These are phyloP conservation scores for Odontamblyopus rebecca DNA, from an alignment of 2,797 vertebrate genomes.

Conservation along the genomic window DNA sequence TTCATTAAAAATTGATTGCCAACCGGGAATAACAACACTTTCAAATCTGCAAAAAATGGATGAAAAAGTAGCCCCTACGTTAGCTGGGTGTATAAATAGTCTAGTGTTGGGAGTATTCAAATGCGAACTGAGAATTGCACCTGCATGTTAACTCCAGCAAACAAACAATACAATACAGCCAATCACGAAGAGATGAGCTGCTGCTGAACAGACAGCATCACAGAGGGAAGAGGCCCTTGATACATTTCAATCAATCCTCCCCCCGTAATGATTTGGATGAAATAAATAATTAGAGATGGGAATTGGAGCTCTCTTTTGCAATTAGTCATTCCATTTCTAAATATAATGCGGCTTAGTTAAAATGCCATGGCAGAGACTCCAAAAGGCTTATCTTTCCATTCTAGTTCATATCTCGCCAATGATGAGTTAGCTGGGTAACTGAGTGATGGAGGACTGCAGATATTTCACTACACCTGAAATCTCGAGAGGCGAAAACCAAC, in stretches of 20 bases:
- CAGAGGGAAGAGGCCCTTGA: conserved; percentile 18
- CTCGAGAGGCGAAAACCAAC: background rate
- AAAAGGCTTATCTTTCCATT: conserved; percentile 36
- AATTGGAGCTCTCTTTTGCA: conserved; percentile 72
- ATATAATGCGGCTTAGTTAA: conserved; percentile 69
- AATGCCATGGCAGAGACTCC: conserved; percentile 61
- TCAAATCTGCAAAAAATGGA: conserved; percentile 38
- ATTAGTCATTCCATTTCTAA: conserved; percentile 72
- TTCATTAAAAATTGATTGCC: conserved; percentile 68
- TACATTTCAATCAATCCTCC: conserved; percentile 58
- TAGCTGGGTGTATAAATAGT: conserved; percentile 36
- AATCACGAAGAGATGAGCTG: conserved; percentile 26
- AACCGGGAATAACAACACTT: conserved; percentile 51
- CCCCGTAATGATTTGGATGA: conserved; percentile 62
- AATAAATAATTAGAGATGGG: conserved; percentile 76
- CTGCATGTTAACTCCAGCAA: conserved; percentile 27
- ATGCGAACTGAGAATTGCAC: conserved; percentile 29
- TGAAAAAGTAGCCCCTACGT: conserved; percentile 44
- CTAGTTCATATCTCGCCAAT: conserved; percentile 12
- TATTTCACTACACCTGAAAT: no score
- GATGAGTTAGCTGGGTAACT: background rate
- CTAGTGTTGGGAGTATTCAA: conserved; percentile 17
- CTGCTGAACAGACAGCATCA: conserved; percentile 20
- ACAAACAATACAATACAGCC: conserved; percentile 22
- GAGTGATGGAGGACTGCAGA: background rate